A percentile compares a stretch with the other conserved stretches of the same genome.
Conservation (phyloP, 2,797 vertebrate genomes). For the Melopsittacus undulatus region DNA sequence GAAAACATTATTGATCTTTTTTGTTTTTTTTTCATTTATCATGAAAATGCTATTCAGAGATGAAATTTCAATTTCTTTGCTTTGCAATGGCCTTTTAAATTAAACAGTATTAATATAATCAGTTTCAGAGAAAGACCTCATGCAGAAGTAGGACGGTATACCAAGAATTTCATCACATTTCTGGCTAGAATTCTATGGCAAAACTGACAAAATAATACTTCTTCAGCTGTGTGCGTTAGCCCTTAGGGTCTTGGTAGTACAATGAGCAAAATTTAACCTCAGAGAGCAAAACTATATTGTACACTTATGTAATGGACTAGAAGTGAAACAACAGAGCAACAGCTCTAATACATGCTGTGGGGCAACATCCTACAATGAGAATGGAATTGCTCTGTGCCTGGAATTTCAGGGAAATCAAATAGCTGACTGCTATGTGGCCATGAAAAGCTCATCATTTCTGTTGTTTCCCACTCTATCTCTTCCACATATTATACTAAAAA, state of each 20-base stretch:
- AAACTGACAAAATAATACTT: conserved; percentile 61
- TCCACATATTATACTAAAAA: conserved; percentile 55
- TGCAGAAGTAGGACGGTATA: background rate
- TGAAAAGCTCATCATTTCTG: conserved; percentile 64
- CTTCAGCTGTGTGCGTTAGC: conserved; percentile 4
- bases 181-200: background rate
- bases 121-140: background rate
- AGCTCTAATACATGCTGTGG: conserved; percentile 62
- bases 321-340: conserved; percentile 37
- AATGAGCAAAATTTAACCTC: conserved; percentile 44
- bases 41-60: background rate
- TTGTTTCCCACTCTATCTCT: conserved; percentile 31
- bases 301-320: conserved; percentile 49
- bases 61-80: background rate
- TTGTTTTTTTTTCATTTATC: background rate
- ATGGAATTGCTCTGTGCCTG: conserved; percentile 47
- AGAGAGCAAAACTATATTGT: conserved; percentile 41
- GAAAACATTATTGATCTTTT: background rate
- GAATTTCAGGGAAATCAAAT: conserved; percentile 74
- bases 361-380: conserved; percentile 50
- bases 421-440: conserved; percentile 24
- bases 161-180: conserved; percentile 15
- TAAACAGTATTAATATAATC: conserved; percentile 11
- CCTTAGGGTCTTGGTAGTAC: conserved; percentile 39
- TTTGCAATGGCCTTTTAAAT: background rate